Base-by-base conservation (phyloP, 2,113 vertebrate genomes). In the Leucopsar rothschildi region DNA sequence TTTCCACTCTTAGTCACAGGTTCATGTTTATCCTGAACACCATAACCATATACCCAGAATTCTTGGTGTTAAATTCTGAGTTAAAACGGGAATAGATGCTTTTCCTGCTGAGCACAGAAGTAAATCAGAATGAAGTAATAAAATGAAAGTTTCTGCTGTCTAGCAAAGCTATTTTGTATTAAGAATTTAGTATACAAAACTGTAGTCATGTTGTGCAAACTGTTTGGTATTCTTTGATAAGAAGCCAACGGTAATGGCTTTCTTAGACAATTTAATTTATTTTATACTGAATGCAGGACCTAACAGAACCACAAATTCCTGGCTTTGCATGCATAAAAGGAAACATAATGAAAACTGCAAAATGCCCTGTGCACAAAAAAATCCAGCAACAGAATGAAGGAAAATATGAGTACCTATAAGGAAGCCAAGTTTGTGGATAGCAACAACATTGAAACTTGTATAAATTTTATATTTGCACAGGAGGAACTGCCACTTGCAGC, bases 41-140 rank as follows among this genome's bases (percentile, higher is more conserved):
- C 68, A 83, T 50, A 83, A 90, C 33, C 19, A 63, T 59, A 77
- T 61, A 49, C 79, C 24, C 55, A 78, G 82, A 94, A 81, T 63
- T 68, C 64, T 86, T 73, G 39, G 42, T 81, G 35, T 31, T 90
- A 53, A 69, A 50, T 92, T 91, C 55, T 63, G 79, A 86, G 50
- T 55, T 80, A 42, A 57, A 90, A 94, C 19, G 19, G 33, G 78
- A 88, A 77, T 69, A 88, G 88, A 77, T 86, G 29, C 11, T 83
- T 82, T 90, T 90, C 71, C 53, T 86, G 85, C 71, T 88, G 57
- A 96, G 75, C 29, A 65, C 15, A 88, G 66, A 90, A 88, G 42
- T 86, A 93, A 96, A 92, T 94, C 45, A 93, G 95, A 94, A 93
- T 45, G 59, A 96, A 90, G 76, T 10, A 86, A 83, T 88, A 86